Evolutionary conservation across 2,113 vertebrate species (phyloP).

Genomic region (Myxocyprinus asiaticus): DNA sequence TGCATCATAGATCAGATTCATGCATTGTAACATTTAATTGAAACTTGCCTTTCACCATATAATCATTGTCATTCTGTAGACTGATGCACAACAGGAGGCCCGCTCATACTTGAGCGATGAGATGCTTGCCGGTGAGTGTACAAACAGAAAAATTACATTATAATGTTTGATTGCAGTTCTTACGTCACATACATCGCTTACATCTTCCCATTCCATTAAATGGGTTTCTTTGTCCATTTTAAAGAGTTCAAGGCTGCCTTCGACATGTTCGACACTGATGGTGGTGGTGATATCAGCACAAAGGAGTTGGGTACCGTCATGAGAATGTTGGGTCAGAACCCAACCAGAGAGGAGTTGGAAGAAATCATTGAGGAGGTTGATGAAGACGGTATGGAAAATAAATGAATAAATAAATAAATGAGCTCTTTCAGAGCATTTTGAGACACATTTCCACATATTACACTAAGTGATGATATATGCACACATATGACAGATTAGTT

Average conservation of each 20-base stretch:
- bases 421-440: no score
- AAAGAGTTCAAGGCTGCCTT: conserved; percentile 98
- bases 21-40: no score
- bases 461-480: background rate
- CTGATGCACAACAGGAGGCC: conserved; percentile 95
- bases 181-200: no score
- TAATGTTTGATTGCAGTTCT: no score
- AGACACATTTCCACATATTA: no score
- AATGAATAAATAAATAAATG: no score
- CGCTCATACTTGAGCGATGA: conserved; percentile 97
- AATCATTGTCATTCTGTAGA: conserved; percentile 62
- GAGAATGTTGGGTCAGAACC: conserved; percentile 98
- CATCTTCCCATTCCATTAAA: background rate
- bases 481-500: background rate
- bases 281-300: conserved; percentile 98
- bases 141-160: background rate
- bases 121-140: conserved; percentile 90
- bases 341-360: conserved; percentile 95
- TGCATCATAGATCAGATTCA: no score
- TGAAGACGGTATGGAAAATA: conserved; percentile 87
- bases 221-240: background rate
- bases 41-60: no score
- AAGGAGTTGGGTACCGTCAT: conserved; percentile 97
- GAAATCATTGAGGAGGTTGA: conserved; percentile 99
- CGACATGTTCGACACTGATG: conserved; percentile 98